Percentiles rank a stretch among this genome's conserved stretches.
These are phyloP conservation scores for Orestias chungarensis DNA, from an alignment of 2,797 vertebrate species.

Conservation along the genomic window DNA sequence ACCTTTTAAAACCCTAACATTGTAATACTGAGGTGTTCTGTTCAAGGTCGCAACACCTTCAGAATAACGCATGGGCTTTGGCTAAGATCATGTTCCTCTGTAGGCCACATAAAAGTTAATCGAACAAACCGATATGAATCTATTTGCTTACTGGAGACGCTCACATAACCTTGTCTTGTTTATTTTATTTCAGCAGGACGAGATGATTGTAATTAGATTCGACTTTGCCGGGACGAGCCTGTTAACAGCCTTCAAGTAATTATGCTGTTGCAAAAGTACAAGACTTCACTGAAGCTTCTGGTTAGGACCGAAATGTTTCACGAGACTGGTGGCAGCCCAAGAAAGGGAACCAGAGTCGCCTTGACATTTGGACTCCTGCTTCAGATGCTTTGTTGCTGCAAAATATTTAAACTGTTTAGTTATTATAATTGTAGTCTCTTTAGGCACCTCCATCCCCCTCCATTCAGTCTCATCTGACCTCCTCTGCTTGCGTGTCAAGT, in stretches of 20 bases:
- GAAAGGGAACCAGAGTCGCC: slow-evolving; percentile 42
- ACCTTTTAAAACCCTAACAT: neutral
- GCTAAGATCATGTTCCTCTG: neutral
- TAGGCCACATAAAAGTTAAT: neutral
- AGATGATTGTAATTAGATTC: slow-evolving; percentile 42
- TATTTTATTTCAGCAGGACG: slow-evolving; percentile 8
- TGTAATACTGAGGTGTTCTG: neutral
- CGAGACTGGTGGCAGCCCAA: slow-evolving; percentile 24
- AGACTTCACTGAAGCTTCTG: slow-evolving; percentile 27
- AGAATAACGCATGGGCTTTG: neutral
- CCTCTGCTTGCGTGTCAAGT: slow-evolving; percentile 78
- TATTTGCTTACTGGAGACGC: neutral
- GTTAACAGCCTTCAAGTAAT: slow-evolving; percentile 55
- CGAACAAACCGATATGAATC: neutral
- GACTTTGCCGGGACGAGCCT: slow-evolving; percentile 52
- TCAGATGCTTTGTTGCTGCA: slow-evolving; percentile 31
- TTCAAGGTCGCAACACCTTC: neutral
- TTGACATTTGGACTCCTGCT: slow-evolving; percentile 17
- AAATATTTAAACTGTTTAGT: slow-evolving; percentile 64
- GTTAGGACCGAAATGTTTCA: neutral
- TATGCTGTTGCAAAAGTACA: slow-evolving; percentile 53
- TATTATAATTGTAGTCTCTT: slow-evolving; percentile 62
- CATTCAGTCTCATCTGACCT: slow-evolving; percentile 76
- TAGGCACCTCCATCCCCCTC: slow-evolving; percentile 69
- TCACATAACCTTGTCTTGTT: neutral